Percentiles rank a stretch among this genome's conserved stretches.
Conservation (phyloP, 2,113 vertebrate species). For the Phalacrocorax aristotelis region DNA sequence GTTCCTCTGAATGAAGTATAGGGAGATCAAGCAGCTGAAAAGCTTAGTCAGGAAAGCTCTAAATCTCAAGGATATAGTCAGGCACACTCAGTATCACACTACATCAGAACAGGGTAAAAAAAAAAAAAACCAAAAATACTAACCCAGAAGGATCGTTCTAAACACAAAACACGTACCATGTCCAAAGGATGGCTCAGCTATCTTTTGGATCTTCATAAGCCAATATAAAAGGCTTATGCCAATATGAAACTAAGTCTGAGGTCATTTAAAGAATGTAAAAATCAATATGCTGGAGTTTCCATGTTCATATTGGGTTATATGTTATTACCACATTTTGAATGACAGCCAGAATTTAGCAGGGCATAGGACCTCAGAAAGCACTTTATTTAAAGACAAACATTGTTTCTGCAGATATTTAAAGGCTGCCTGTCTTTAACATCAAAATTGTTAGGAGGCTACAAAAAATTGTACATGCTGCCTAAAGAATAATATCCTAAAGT, state of each 20-base stretch:
- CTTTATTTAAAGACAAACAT: not conserved
- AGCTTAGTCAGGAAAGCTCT: slow-evolving; percentile 1
- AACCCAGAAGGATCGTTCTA: not conserved
- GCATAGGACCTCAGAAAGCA: not conserved
- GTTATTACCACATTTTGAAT: not conserved
- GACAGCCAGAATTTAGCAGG: not conserved
- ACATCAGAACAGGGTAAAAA: accelerated
- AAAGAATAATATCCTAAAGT: not conserved
- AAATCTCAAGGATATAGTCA: not conserved
- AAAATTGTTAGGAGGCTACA: not conserved
- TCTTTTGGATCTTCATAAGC: not conserved
- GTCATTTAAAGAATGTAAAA: not conserved
- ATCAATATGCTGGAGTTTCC: not conserved
- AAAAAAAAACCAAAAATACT: no score
- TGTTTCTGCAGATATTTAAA: not conserved
- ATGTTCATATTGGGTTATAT: not conserved
- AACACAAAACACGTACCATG: not conserved
- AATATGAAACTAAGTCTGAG: not conserved
- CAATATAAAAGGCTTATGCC: not conserved
- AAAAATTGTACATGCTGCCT: not conserved
- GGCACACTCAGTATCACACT: not conserved
- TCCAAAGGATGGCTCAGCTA: not conserved
- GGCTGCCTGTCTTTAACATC: not conserved
- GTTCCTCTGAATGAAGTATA: not conserved
- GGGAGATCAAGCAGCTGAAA: slow-evolving; percentile 9